These are phyloP conservation scores for Tursiops truncatus DNA, from an alignment of 2,113 vertebrate genomes.

Conservation along the genomic window DNA sequence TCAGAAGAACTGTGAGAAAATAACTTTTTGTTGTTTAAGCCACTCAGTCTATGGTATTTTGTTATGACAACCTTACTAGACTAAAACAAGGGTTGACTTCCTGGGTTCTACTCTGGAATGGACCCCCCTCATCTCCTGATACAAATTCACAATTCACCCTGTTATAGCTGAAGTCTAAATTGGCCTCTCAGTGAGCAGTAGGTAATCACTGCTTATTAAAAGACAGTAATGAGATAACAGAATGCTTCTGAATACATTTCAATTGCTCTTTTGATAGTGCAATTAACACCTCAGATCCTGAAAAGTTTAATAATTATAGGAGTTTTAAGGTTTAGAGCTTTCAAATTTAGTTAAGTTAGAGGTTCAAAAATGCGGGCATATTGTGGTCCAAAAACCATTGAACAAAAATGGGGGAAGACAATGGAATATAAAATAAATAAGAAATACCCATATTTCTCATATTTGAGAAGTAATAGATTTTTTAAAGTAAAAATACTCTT, in stretches of 20 bases:
- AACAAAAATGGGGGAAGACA: neutral
- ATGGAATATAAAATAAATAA: neutral
- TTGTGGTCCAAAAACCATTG: neutral
- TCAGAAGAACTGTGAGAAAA: neutral
- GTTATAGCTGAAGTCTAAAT: neutral
- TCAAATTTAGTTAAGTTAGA: neutral
- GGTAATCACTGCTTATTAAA: neutral
- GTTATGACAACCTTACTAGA: neutral
- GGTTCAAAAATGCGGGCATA: neutral
- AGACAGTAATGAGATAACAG: neutral
- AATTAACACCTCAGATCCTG: neutral
- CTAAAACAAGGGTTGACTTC: neutral
- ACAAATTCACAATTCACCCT: neutral
- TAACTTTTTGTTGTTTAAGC: neutral
- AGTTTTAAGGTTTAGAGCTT: fast-evolving
- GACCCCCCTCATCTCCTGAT: neutral
- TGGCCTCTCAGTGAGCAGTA: neutral
- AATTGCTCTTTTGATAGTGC: neutral
- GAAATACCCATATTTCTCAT: neutral
- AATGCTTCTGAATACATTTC: neutral
- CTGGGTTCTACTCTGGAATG: neutral
- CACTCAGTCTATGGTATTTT: neutral
- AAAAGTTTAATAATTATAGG: neutral
- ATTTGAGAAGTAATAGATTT: neutral
- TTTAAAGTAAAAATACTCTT: neutral